These are phyloP conservation scores for Chitala chitala DNA, from an alignment of 2,113 vertebrate species.

Conservation along the genomic window DNA sequence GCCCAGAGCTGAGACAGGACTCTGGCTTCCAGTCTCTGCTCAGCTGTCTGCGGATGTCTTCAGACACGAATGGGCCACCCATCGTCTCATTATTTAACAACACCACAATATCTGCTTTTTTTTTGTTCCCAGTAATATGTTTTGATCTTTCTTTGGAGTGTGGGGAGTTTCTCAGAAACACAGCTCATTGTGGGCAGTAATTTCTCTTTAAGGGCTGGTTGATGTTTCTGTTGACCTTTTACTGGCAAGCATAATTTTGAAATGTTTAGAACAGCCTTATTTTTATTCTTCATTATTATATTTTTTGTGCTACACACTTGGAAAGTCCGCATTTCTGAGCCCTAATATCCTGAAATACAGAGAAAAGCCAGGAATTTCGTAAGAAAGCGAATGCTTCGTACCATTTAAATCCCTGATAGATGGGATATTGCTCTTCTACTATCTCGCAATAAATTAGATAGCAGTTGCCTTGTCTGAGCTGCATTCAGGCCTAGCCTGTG, in stretches of 20 bases:
- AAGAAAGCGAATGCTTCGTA: constrained; percentile 27
- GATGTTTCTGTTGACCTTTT: not conserved
- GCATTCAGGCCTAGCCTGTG: constrained; percentile 14
- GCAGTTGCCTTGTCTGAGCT: constrained; percentile 10
- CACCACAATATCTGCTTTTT: constrained; percentile 25
- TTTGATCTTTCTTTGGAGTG: not conserved
- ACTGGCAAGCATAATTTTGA: constrained; percentile 25
- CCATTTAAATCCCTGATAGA: constrained; percentile 38
- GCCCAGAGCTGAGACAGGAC: constrained; percentile 53
- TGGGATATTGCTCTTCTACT: constrained; percentile 28
- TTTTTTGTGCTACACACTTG: constrained; percentile 20
- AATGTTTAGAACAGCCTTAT: not conserved
- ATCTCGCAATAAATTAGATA: constrained; percentile 34
- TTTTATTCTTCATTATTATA: constrained; percentile 27
- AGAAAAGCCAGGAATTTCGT: constrained; percentile 25
- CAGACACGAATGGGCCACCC: too few species aligned
- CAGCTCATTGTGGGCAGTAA: not conserved
- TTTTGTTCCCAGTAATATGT: not conserved
- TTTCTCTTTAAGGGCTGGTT: constrained; percentile 18
- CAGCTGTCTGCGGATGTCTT: too few species aligned
- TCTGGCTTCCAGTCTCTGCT: constrained; percentile 64
- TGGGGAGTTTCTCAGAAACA: too few species aligned
- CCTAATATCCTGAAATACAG: constrained; percentile 36
- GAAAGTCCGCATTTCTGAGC: constrained; percentile 28
- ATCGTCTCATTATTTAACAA: too few species aligned